Evolutionary conservation across 1,140 invertebrate genomes (phyloP).

Genomic region (Kradibia gibbosae): DNA sequence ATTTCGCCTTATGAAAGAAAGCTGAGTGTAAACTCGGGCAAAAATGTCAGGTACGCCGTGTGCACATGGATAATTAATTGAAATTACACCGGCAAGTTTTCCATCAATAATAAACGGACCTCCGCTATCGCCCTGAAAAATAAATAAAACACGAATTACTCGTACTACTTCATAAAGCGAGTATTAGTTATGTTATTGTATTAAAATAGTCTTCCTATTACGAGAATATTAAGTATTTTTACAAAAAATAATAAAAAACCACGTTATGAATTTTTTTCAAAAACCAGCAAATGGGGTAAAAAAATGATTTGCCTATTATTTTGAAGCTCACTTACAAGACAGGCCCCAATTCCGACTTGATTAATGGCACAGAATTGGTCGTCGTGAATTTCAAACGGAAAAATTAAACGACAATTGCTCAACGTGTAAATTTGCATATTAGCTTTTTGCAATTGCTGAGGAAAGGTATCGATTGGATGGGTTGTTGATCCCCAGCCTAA

Average conservation of each 20-base stretch:
- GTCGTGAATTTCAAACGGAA: not conserved
- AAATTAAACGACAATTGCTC: not conserved
- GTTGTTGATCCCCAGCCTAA: not conserved
- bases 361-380: not conserved
- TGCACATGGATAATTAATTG: not conserved
- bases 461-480: not conserved
- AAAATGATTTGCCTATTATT: too few relatives aligned
- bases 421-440: not conserved
- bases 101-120: not conserved
- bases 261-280: too few relatives aligned
- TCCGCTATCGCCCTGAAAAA: slow-evolving; percentile 12
- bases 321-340: not conserved
- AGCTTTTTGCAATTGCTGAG: not conserved
- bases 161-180: not conserved
- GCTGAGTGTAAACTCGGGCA: not conserved
- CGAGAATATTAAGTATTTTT: not conserved
- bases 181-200: too few relatives aligned
- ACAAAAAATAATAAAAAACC: too few relatives aligned
- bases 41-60: not conserved
- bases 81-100: not conserved
- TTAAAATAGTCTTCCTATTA: too few relatives aligned
- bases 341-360: not conserved
- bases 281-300: too few relatives aligned
- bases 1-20: not conserved
- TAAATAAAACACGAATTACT: not conserved